phyloP scores from a whole-genome alignment of 2,113 vertebrate genomes.

The Chrysemys picta region DNA sequence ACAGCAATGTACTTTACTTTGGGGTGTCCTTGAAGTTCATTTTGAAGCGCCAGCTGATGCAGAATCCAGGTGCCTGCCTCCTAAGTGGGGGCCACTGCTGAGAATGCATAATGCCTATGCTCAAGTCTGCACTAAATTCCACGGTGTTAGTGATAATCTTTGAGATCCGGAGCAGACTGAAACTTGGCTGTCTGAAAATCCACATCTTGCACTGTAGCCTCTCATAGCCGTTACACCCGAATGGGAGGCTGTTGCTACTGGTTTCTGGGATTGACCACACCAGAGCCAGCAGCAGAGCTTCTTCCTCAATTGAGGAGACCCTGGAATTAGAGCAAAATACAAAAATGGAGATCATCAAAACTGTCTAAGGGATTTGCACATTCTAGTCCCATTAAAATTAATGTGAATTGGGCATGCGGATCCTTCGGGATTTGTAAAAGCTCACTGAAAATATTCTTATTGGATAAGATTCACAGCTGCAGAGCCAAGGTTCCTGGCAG shows the following conservation, averaged over 20 bases:
- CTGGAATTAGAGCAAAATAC: not conserved
- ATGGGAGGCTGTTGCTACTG: rapidly evolving
- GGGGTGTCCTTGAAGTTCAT: not conserved
- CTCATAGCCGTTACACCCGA: not conserved
- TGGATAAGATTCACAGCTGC: not conserved
- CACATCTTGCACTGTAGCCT: not conserved
- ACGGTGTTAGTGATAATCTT: not conserved
- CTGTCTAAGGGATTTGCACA: not conserved
- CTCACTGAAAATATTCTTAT: not conserved
- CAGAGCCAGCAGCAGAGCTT: not conserved
- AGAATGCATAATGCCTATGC: not conserved
- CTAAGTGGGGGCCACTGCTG: not conserved
- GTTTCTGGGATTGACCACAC: not conserved
- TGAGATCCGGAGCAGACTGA: not conserved
- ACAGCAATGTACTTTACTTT: not conserved
- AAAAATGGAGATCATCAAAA: not conserved
- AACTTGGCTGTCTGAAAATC: not conserved
- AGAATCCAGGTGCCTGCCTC: not conserved
- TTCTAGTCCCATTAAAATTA: not conserved
- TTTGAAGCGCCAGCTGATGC: not conserved
- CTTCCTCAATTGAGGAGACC: not conserved
- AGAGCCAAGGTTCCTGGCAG: not conserved
- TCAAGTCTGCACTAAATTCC: not conserved
- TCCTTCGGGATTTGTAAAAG: not conserved
- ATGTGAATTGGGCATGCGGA: not conserved